Evolutionary conservation across 2,797 vertebrate species (phyloP).

Genomic region (Ataeniobius toweri): DNA sequence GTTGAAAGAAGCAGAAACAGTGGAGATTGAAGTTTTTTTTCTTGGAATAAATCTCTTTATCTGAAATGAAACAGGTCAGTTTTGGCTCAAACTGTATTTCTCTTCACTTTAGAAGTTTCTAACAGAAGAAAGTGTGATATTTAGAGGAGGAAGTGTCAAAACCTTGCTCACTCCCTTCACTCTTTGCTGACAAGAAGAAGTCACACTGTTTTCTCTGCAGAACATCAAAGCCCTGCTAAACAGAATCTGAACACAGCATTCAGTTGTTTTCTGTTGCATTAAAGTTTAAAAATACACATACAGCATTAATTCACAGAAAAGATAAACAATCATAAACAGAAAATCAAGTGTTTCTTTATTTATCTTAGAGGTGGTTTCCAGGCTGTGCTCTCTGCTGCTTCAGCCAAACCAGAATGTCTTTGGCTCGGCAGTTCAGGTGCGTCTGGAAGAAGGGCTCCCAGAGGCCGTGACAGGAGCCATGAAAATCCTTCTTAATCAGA

Average conservation of each 20-base stretch:
- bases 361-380: slow-evolving; percentile 8
- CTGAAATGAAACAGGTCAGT: background rate
- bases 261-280: background rate
- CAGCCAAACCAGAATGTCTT: slow-evolving; percentile 25
- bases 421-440: slow-evolving; percentile 36
- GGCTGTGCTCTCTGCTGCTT: slow-evolving; percentile 5
- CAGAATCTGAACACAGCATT: background rate
- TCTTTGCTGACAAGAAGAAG: background rate
- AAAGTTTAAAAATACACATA: slow-evolving; percentile 1
- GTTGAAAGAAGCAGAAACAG: background rate
- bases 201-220: background rate
- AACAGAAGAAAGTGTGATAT: background rate
- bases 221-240: background rate
- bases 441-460: slow-evolving; percentile 26
- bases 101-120: background rate
- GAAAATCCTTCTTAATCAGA: slow-evolving; percentile 56
- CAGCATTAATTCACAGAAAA: background rate
- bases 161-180: background rate
- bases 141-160: background rate
- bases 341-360: background rate
- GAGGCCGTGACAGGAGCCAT: slow-evolving; percentile 19
- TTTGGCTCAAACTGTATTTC: background rate
- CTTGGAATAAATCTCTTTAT: background rate
- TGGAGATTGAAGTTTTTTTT: background rate
- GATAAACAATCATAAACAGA: background rate